Evolutionary conservation across 2,113 vertebrate genomes (phyloP), one percentile per base, ranked within the genome.

Genomic region (Hippopotamus amphibius): DNA sequence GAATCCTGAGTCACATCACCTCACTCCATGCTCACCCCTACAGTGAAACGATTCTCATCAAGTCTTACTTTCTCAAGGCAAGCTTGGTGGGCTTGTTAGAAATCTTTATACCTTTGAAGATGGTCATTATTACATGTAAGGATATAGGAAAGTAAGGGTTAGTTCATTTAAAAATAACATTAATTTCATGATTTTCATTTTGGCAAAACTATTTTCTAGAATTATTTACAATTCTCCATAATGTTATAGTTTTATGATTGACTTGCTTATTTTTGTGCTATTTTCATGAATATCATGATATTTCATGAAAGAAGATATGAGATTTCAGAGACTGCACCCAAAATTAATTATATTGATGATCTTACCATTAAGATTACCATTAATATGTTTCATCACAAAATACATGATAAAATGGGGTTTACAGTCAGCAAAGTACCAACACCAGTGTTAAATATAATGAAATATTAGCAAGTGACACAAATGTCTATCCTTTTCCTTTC

Each of bases 131-230:
- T 41, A 79, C 7, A 10, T 66, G 11, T 26, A 69, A 50, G n/a
- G 33, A 83, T 22, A 71, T 30, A 92, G 43, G 12, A 81, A 86
- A 95, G 83, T 81, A 92, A 89, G 37, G 5, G 30, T 16, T 43
- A 69, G 6, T 28, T 71, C 53, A 85, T 79, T n/a, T 71, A 0
- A 28, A 41, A 79, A 92, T 71, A 92, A 57, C 3, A 65, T 7
- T 85, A 28, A 46, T 80, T 89, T 92, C 41, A 19, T 88, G 15
- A 30, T 14, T 86, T 82, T 69, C 5, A 63, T 81, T 95, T 82
- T 71, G 69, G 7, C 14, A 66, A 90, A 94, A 93, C 57, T 71
- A 72, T 83, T 65, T 86, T 85, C 24, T 96, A 55, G 14, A 87
- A 68, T 79, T 83, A 77, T 37, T 59, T 88, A 41, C 43, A 55